Evolutionary conservation across 1,140 invertebrate species (phyloP).

Genomic region (Calephelis nemesis): DNA sequence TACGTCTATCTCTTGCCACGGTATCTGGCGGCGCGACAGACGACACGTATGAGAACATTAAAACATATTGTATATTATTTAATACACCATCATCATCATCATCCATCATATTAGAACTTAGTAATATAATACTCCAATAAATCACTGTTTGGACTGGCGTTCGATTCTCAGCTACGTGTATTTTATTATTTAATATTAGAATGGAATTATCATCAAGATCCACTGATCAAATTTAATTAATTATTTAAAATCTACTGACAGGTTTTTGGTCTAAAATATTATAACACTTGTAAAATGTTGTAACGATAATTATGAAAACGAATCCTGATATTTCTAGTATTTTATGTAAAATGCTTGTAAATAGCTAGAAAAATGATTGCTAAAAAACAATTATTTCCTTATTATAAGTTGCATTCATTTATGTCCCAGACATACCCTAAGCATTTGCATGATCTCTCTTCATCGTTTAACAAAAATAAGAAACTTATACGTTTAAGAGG

Average conservation of each 20-base stretch:
- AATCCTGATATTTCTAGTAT: no score
- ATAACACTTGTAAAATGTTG: no score
- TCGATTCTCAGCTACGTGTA: background rate
- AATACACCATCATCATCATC: background rate
- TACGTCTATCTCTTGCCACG: background rate
- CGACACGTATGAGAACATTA: background rate
- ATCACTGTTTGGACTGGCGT: background rate
- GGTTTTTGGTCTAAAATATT: background rate
- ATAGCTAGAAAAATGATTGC: no score
- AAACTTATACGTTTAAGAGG: no score
- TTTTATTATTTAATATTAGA: background rate
- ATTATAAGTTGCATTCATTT: no score
- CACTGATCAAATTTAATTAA: background rate
- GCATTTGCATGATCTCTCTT: no score
- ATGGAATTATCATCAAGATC: slow-evolving; percentile 1
- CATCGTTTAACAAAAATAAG: no score
- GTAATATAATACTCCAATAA: background rate
- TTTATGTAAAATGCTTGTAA: no score
- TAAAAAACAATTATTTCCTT: no score
- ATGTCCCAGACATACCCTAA: no score
- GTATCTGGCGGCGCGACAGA: background rate
- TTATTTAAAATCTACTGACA: background rate
- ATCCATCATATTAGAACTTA: background rate
- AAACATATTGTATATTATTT: slow-evolving; percentile 8
- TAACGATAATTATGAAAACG: no score